These are phyloP conservation scores for Telmatochromis sp. DNA, from an alignment of 2,113 vertebrate species.

Conservation along the genomic window DNA sequence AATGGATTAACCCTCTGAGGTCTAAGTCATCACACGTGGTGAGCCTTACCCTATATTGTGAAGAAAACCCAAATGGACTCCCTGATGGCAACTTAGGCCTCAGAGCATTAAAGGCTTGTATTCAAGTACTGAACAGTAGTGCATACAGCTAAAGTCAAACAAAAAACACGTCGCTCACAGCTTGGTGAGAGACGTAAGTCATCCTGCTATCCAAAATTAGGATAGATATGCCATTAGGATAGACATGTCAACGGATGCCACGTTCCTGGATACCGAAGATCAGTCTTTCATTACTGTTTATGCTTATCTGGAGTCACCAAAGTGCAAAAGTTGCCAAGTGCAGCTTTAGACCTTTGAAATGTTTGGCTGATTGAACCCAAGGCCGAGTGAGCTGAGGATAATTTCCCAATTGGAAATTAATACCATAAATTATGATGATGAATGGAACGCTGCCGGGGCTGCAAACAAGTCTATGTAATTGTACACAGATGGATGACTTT, in stretches of 20 bases:
- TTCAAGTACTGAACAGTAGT: neutral
- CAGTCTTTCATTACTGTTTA: neutral
- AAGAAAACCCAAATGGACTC: neutral
- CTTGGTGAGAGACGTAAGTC: neutral
- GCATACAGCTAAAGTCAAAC: neutral
- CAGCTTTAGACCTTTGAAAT: neutral
- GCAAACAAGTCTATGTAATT: conserved; percentile 38
- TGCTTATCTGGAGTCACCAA: neutral
- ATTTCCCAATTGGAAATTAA: conserved; percentile 26
- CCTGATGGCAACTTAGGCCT: neutral
- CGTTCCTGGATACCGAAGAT: neutral
- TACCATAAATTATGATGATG: conserved; percentile 24
- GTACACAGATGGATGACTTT: conserved; percentile 43
- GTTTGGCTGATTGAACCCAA: neutral
- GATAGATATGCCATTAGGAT: neutral
- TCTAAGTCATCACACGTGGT: neutral
- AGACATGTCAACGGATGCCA: neutral
- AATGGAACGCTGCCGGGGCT: neutral
- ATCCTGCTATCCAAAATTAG: neutral
- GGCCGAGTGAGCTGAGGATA: neutral
- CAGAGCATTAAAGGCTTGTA: neutral
- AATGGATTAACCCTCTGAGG: neutral
- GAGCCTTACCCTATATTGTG: neutral
- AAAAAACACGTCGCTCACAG: neutral
- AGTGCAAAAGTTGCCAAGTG: neutral